phyloP scores from a whole-genome alignment of 1,140 invertebrate genomes.

The Papilio polyxenes region DNA sequence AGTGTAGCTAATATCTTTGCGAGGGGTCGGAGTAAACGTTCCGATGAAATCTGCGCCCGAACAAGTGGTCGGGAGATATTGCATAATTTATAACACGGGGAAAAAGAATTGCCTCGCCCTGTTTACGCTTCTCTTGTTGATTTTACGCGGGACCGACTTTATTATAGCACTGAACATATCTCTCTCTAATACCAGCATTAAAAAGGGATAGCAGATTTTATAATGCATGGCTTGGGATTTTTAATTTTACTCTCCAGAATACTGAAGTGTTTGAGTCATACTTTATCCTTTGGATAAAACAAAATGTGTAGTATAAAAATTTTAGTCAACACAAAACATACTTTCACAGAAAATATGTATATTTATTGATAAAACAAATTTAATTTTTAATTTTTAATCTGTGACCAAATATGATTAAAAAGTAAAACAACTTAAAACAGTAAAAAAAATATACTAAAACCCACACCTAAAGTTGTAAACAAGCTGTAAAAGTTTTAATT shows the following conservation, averaged over 20 bases:
- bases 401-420: not conserved
- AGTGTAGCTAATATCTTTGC: slow-evolving; percentile 40
- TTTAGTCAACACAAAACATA: too few species aligned
- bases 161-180: slow-evolving; percentile 42
- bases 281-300: not conserved
- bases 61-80: slow-evolving; percentile 57
- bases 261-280: slow-evolving; percentile 25
- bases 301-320: too few species aligned
- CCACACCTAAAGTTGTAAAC: not conserved
- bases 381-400: too few species aligned
- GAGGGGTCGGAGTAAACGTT: slow-evolving; percentile 40
- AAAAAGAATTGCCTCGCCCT: slow-evolving; percentile 59
- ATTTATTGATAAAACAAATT: too few species aligned
- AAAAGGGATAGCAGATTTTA: slow-evolving; percentile 43
- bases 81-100: slow-evolving; percentile 63
- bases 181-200: slow-evolving; percentile 7
- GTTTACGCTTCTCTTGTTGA: slow-evolving; percentile 63
- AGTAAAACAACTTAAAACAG: not conserved
- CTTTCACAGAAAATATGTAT: too few species aligned
- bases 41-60: slow-evolving; percentile 62
- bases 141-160: slow-evolving; percentile 60
- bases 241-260: slow-evolving; percentile 49
- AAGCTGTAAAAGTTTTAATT: not conserved
- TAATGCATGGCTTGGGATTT: slow-evolving; percentile 57
- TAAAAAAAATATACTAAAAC: not conserved